phyloP scores from a whole-genome alignment of 2,888 invertebrate genomes.

The Melanargia galathea region DNA sequence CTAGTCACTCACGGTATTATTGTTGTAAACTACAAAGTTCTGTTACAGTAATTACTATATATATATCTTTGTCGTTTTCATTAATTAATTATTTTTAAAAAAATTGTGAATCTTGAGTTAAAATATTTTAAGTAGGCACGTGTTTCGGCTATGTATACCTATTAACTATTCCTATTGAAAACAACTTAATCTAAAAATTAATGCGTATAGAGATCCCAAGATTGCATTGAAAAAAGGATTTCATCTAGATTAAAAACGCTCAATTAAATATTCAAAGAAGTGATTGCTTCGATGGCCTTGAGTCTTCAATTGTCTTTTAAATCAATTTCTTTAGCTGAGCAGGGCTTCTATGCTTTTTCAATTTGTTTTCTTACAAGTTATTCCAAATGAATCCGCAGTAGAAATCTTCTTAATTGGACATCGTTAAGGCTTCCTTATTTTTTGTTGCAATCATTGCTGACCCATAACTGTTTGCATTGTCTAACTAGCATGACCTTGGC shows the following conservation, averaged over 20 bases:
- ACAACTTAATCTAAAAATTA: too few relatives aligned
- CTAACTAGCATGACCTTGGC: too few relatives aligned
- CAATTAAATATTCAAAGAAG: conserved; percentile 22
- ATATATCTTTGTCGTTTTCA: too few relatives aligned
- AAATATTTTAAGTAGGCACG: too few relatives aligned
- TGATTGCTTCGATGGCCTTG: conserved; percentile 19
- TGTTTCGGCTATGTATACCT: too few relatives aligned
- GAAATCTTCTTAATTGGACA: conserved; percentile 14
- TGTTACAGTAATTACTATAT: too few relatives aligned
- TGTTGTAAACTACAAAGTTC: too few relatives aligned
- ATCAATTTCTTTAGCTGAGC: conserved; percentile 22
- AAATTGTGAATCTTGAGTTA: too few relatives aligned
- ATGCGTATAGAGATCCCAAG: neutral
- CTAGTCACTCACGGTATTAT: too few relatives aligned
- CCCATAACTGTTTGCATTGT: neutral
- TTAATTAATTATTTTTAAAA: too few relatives aligned
- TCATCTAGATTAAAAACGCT: conserved; percentile 12
- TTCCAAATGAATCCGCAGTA: conserved; percentile 15
- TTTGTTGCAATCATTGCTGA: neutral
- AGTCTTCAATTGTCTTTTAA: conserved; percentile 19
- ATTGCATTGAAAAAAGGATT: conserved; percentile 8
- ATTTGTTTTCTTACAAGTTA: conserved; percentile 20
- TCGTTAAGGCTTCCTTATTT: conserved; percentile 19
- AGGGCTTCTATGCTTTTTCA: conserved; percentile 12
- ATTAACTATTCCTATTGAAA: too few relatives aligned